Base-by-base conservation (phyloP, 30 jellyfish, hydroid and myxozoan genomes). In the Aurelia aurita region DNA sequence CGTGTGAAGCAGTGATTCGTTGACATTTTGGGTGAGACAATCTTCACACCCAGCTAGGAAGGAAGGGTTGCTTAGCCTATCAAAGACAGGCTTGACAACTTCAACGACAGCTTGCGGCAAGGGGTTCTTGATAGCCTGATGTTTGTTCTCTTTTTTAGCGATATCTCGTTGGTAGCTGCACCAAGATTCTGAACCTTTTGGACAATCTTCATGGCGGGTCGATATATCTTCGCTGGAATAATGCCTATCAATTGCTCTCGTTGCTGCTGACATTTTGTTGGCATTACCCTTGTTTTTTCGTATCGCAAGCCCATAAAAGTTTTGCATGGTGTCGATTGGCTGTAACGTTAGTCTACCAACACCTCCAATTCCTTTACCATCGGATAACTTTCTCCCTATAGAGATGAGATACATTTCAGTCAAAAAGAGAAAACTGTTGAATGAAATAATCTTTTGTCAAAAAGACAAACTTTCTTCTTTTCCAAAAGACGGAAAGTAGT, bases 341-440 rank as follows among this genome's bases (percentile, higher is more conserved):
- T 25, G 43, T 18, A 22, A 15, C 47, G 74, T 62, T 25, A 62
- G 74, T 23, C 74, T 19, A 25, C 74, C 74, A 22, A 7, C 26
- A 16, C 86, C 86, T 20, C 77, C 58, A 16, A 73, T 73, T 73
- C 59, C 77, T 34, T 73, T 73, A 9, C 86, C 77, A 73, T 73
- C 86, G n/a, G 45, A 45, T 11, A 47, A 51, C 14, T 73, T 73
- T 34, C 51, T 73, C 2, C 86, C 86, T 73, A 10, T n/a, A 73
- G 29, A 43, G 86, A 70, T 31, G 43, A 31, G 43, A 31, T 31
- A 31, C 5, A 31, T 31, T 31, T 31, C 43, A 31, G 5, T 31
- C 43, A 31, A 31, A 31, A 31, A n/a, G n/a, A n/a, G n/a, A n/a
- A n/a, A n/a, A n/a, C n/a, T n/a, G n/a, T n/a, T n/a, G n/a, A n/a